Evolutionary conservation across 2,888 invertebrate species (phyloP).

Genomic region (Pomacea canaliculata): DNA sequence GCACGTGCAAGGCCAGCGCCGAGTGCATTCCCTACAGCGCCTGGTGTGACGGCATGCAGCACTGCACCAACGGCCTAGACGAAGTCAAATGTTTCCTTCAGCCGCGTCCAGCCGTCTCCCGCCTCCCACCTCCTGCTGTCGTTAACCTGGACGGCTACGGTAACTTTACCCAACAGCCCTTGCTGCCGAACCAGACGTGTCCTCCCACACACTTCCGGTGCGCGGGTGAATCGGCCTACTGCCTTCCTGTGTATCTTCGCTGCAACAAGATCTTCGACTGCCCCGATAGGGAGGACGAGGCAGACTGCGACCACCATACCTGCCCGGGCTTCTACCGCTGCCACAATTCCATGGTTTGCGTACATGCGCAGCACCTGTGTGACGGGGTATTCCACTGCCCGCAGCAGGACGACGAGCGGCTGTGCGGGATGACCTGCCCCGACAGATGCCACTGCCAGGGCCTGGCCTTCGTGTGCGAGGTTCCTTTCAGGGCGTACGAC

Average conservation of each 20-base stretch:
- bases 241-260: conserved; percentile 33
- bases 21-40: conserved; percentile 23
- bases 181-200: not conserved
- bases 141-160: conserved; percentile 33
- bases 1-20: conserved; percentile 23
- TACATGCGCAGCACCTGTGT: conserved; percentile 29
- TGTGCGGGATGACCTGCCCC: conserved; percentile 23
- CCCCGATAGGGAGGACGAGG: conserved; percentile 30
- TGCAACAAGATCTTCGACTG: conserved; percentile 31
- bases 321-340: conserved; percentile 30
- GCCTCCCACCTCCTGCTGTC: conserved; percentile 26
- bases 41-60: conserved; percentile 44
- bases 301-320: conserved; percentile 14
- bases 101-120: conserved; percentile 15
- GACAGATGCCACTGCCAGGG: conserved; percentile 20
- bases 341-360: conserved; percentile 21
- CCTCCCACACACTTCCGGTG: conserved; percentile 28
- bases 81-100: conserved; percentile 37
- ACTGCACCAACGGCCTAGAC: conserved; percentile 54
- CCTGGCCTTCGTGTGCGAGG: conserved; percentile 9
- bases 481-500: not conserved
- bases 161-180: conserved; percentile 17
- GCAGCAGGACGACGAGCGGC: conserved; percentile 28
- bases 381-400: conserved; percentile 34
- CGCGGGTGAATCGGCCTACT: conserved; percentile 23